Conservation (phyloP, 2,113 vertebrate species). For the Sorex fumeus region DNA sequence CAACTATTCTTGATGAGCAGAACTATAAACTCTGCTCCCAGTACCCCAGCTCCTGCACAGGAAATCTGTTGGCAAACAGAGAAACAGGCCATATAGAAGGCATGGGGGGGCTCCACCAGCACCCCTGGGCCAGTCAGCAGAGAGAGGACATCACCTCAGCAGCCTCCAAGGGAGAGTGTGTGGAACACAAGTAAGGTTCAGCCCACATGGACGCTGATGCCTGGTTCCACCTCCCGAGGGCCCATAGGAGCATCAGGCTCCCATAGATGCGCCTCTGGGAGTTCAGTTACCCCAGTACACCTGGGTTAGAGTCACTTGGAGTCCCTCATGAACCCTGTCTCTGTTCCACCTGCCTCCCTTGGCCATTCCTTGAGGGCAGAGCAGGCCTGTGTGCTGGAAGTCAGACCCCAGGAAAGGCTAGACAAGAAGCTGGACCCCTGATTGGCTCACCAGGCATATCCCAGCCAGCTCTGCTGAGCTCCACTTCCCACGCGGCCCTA, state of each 20-base stretch:
- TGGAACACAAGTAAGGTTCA: background rate
- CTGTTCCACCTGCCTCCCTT: background rate
- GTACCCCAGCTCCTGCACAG: background rate
- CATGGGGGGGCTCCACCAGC: background rate
- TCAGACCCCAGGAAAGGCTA: background rate
- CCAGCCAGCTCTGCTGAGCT: background rate
- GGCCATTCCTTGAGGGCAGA: background rate
- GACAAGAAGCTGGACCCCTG: background rate
- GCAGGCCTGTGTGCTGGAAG: background rate
- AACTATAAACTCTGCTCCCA: background rate
- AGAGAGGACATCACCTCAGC: background rate
- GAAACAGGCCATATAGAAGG: background rate
- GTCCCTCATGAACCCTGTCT: accelerated
- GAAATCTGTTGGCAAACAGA: background rate
- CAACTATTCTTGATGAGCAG: background rate
- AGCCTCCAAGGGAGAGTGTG: background rate
- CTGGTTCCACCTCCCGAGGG: background rate
- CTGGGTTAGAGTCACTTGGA: background rate
- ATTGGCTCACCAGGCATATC: background rate
- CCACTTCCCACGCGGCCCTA: too few relatives aligned
- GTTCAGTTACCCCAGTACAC: background rate
- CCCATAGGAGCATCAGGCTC: background rate
- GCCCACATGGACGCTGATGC: background rate
- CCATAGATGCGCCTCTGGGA: background rate
- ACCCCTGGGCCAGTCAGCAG: background rate